phyloP scores from a whole-genome alignment of 2,888 invertebrate genomes.

The Mactromeris polynyma region DNA sequence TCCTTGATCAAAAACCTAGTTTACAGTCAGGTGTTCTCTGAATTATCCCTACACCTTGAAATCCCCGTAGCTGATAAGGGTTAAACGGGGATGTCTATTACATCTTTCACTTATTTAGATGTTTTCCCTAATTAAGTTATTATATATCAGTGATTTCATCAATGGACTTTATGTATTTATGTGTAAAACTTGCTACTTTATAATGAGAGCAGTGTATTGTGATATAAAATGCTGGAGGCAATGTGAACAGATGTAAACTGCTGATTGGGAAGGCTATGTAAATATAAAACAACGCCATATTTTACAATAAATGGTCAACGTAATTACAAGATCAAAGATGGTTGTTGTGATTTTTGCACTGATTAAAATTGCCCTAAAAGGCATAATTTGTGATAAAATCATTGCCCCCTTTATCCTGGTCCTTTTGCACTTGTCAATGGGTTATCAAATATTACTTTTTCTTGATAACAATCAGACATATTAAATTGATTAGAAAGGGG shows the following conservation, averaged over 20 bases:
- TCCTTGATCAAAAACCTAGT: not conserved
- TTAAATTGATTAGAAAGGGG: conserved; percentile 3
- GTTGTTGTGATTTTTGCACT: not conserved
- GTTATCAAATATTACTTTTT: conserved; percentile 10
- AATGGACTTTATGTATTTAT: not conserved
- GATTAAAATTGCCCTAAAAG: conserved; percentile 28
- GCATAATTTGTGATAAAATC: conserved; percentile 27
- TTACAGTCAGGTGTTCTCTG: not conserved
- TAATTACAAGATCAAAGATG: conserved; percentile 32
- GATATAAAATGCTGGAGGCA: not conserved
- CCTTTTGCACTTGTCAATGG: not conserved
- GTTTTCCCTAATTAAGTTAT: conserved; percentile 2
- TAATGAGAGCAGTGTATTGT: not conserved
- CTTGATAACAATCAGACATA: not conserved
- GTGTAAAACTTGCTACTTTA: not conserved
- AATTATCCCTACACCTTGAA: not conserved
- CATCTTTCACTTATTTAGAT: not conserved
- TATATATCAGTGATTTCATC: not conserved
- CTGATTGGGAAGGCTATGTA: conserved; percentile 10
- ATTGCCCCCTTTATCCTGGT: not conserved
- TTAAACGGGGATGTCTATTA: not conserved
- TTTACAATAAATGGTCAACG: conserved; percentile 21
- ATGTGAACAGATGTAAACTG: not conserved
- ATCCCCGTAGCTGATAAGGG: not conserved
- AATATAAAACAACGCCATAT: conserved; percentile 28